Evolutionary conservation across 2,888 invertebrate species (phyloP).

Genomic region (Drepana falcataria): DNA sequence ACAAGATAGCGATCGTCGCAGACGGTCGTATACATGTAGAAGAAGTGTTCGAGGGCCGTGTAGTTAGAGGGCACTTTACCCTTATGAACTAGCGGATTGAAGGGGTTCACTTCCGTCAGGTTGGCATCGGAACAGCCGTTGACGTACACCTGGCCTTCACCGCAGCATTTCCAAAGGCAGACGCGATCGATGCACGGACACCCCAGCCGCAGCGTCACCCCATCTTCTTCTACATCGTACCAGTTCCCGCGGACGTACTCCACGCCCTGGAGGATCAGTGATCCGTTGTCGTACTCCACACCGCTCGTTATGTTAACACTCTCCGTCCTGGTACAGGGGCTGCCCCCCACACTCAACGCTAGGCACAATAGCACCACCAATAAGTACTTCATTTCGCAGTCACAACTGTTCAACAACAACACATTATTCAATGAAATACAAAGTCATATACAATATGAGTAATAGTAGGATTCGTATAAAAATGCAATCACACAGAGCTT

Average conservation of each 20-base stretch:
- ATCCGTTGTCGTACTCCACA: constrained; percentile 37
- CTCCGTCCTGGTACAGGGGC: constrained; percentile 45
- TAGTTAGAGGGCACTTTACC: constrained; percentile 33
- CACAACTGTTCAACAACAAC: constrained; percentile 5
- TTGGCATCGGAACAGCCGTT: constrained; percentile 38
- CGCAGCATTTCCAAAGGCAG: constrained; percentile 64
- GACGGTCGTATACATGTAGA: constrained; percentile 42
- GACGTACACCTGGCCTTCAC: constrained; percentile 30
- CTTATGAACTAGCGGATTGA: constrained; percentile 53
- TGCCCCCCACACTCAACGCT: constrained; percentile 21
- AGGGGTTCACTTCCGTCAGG: constrained; percentile 40
- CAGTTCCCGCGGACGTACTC: constrained; percentile 45
- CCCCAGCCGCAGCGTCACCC: constrained; percentile 31
- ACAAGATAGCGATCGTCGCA: constrained; percentile 52
- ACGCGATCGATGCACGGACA: constrained; percentile 58
- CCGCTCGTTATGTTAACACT: constrained; percentile 57
- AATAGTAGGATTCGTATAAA: constrained; percentile 30
- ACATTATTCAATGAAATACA: constrained; percentile 11
- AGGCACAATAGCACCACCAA: constrained; percentile 26
- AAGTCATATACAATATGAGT: constrained; percentile 23
- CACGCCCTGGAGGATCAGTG: constrained; percentile 45
- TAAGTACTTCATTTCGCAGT: constrained; percentile 24
- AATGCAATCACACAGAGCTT: constrained; percentile 32
- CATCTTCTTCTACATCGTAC: constrained; percentile 44
- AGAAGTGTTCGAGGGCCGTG: constrained; percentile 45